These are phyloP conservation scores for Brachypteracias leptosomus DNA, from an alignment of 2,113 vertebrate genomes.

Conservation along the genomic window DNA sequence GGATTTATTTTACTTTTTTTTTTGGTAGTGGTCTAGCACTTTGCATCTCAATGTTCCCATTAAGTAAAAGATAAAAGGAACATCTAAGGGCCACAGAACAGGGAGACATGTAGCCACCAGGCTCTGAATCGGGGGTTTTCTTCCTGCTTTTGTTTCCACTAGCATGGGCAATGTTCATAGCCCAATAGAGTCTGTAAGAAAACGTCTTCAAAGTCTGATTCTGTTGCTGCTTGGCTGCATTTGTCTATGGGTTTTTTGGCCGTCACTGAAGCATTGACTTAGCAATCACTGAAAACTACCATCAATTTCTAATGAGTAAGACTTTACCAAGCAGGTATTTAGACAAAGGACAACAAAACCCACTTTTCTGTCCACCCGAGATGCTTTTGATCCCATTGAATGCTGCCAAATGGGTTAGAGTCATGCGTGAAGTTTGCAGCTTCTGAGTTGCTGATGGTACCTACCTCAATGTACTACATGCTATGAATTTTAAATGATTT, in stretches of 20 bases:
- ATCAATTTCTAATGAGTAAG: slow-evolving; percentile 1
- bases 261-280: background rate
- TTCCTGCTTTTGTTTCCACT: slow-evolving; percentile 17
- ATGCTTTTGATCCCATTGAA: slow-evolving; percentile 14
- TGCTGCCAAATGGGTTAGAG: background rate
- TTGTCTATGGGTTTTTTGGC: background rate
- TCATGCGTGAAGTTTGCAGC: background rate
- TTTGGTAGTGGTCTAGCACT: background rate
- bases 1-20: background rate
- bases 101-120: background rate
- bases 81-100: background rate
- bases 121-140: background rate
- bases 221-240: slow-evolving; percentile 3
- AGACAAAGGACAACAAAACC: background rate
- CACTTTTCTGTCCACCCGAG: background rate
- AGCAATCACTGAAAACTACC: slow-evolving; percentile 1
- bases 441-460: background rate
- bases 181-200: background rate
- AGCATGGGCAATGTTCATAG: background rate
- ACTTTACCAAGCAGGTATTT: slow-evolving; percentile 27
- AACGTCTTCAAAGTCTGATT: slow-evolving; percentile 24
- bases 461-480: background rate
- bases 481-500: background rate
- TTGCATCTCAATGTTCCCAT: slow-evolving; percentile 21
- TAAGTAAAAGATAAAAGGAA: slow-evolving; percentile 15